Evolutionary conservation across 2,113 vertebrate species (phyloP).

Genomic region (Limnothrissa miodon): DNA sequence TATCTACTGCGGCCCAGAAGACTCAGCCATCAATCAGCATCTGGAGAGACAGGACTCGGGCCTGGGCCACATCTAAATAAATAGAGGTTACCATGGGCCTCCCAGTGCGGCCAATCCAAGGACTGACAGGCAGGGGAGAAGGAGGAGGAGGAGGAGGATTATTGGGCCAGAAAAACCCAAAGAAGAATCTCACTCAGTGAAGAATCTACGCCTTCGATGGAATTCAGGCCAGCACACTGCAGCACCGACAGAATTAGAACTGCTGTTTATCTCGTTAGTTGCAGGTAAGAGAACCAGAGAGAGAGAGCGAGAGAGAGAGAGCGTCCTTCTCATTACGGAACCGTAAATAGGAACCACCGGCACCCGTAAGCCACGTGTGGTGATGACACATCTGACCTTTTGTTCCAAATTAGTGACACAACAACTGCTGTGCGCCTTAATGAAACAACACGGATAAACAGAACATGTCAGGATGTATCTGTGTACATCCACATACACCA

Average conservation of each 20-base stretch:
- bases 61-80: slow-evolving; percentile 56
- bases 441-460: slow-evolving; percentile 43
- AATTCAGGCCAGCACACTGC: slow-evolving; percentile 40
- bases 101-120: slow-evolving; percentile 34
- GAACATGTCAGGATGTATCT: background rate
- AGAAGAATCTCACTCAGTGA: slow-evolving; percentile 47
- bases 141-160: slow-evolving; percentile 22
- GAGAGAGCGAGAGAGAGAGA: background rate
- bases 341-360: background rate
- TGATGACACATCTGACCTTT: slow-evolving; percentile 38
- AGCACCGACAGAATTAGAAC: slow-evolving; percentile 26
- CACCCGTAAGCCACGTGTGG: background rate
- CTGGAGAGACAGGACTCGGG: slow-evolving; percentile 48
- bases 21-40: slow-evolving; percentile 57
- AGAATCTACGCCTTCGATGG: slow-evolving; percentile 27
- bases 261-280: slow-evolving; percentile 20
- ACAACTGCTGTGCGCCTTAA: slow-evolving; percentile 50
- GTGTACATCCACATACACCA: background rate
- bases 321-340: background rate
- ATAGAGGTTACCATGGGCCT: slow-evolving; percentile 56
- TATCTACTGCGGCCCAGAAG: slow-evolving; percentile 53
- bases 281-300: background rate
- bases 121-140: slow-evolving; percentile 23
- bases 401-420: slow-evolving; percentile 44
- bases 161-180: slow-evolving; percentile 39